These are phyloP conservation scores for Heliopora coerulea DNA, from an alignment of 92 coral and sea anemone species.

Conservation along the genomic window DNA sequence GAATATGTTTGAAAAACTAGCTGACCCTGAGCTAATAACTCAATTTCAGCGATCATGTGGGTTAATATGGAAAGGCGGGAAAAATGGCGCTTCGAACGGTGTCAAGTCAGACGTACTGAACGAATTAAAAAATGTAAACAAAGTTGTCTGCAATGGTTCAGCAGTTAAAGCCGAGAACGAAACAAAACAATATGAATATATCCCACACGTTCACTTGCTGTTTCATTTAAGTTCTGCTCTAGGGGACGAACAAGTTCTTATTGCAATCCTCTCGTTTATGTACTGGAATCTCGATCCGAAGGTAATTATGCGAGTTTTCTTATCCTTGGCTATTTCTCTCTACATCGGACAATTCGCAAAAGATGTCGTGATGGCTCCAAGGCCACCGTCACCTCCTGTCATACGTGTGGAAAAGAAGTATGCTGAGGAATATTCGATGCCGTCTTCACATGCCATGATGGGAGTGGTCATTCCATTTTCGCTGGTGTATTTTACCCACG, in stretches of 20 bases:
- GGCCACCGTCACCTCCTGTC: slow-evolving; percentile 92
- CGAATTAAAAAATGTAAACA: slow-evolving; percentile 30
- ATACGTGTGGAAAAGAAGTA: slow-evolving; percentile 81
- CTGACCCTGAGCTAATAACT: slow-evolving; percentile 78
- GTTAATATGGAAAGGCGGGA: slow-evolving; percentile 50
- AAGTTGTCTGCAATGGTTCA: slow-evolving; percentile 33
- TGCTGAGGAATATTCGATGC: slow-evolving; percentile 89
- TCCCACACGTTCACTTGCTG: slow-evolving; percentile 66
- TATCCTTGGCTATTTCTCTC: slow-evolving; percentile 79
- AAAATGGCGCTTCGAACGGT: slow-evolving; percentile 44
- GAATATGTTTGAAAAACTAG: slow-evolving; percentile 80
- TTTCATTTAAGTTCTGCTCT: slow-evolving; percentile 81
- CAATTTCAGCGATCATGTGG: slow-evolving; percentile 85
- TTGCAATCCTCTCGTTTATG: slow-evolving; percentile 79
- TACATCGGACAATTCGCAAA: slow-evolving; percentile 91
- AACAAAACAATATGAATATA: slow-evolving; percentile 53
- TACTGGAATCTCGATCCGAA: slow-evolving; percentile 91
- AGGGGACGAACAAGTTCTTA: slow-evolving; percentile 87
- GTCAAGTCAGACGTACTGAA: slow-evolving; percentile 44
- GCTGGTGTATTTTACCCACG: slow-evolving; percentile 83
- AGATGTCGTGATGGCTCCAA: slow-evolving; percentile 85
- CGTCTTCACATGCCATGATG: slow-evolving; percentile 95
- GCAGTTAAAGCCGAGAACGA: background rate
- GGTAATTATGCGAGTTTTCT: slow-evolving; percentile 65
- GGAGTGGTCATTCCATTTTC: slow-evolving; percentile 84